Base-by-base conservation (phyloP, 1,140 invertebrate genomes). In the Monomorium pharaonis region DNA sequence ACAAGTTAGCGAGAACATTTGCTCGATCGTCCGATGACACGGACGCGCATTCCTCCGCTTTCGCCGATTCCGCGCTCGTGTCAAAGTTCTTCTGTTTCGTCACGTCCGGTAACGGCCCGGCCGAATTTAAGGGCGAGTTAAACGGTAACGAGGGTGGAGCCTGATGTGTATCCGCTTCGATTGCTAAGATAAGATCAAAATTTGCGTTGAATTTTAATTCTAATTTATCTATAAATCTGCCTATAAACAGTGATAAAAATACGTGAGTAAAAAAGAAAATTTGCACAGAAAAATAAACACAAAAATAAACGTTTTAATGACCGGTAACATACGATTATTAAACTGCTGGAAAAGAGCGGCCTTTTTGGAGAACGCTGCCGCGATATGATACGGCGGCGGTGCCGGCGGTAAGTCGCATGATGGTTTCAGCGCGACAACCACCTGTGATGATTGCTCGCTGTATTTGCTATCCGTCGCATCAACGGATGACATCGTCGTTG, bases 311-410 rank as follows among this genome's bases (percentile, higher is more conserved):
- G 42, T n/a, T n/a, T 37, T 37, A 37, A 37, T 37, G 37, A 37
- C 3, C 7, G 37, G 37, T 18, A 33, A 76, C 87, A 24, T 91
- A 92, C 93, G 87, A 62, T 91, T 91, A 63, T 92, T 94, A 7
- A 94, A 89, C 76, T 94, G 93, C 86, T 95, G 93, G 84, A 96
- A 95, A 88, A 96, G 90, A 89, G 95, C 88, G 63, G 96, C 96
- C 85, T 97, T 96, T 93, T 96, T 97, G 1, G 96, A 97, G 91
- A 96, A 97, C 5, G 95, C 96, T 5, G 96, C 96, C 12, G 97
- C 97, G 85, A 97, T 97, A 86, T 97, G 96, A 94, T 97, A 97
- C 1, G 97, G 97, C 2, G 97, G 97, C 10, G 97, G 97, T 24
- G 94, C 92, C 5, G 92, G 93, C 16, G 94, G 94, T 30, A 92